A percentile compares a stretch with the other conserved stretches of the same genome.
These are phyloP conservation scores for Australoheros scitulus DNA, from an alignment of 2,113 vertebrate genomes.

Conservation along the genomic window DNA sequence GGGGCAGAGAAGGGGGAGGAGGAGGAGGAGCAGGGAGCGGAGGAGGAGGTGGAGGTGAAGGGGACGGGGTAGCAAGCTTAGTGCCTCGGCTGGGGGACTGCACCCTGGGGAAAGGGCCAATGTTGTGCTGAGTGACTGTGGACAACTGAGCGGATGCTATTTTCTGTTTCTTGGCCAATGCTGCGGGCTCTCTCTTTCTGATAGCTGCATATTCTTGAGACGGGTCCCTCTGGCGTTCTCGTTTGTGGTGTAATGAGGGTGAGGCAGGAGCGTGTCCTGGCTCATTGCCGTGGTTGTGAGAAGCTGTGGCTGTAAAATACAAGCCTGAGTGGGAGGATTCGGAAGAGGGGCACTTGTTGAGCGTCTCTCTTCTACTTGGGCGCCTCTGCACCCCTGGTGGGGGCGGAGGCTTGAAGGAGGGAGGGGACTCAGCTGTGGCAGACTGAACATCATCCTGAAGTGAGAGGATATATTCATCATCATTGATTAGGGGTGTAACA, in stretches of 20 bases:
- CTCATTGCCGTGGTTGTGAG: conserved; percentile 68
- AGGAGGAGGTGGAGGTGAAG: conserved; percentile 58
- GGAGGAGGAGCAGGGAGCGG: conserved; percentile 56
- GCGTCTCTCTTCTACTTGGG: conserved; percentile 69
- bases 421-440: conserved; percentile 81
- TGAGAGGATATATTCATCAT: conserved; percentile 70
- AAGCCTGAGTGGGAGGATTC: conserved; percentile 87
- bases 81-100: conserved; percentile 84
- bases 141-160: conserved; percentile 81
- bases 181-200: conserved; percentile 70
- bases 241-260: conserved; percentile 50
- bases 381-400: conserved; percentile 75
- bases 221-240: conserved; percentile 50
- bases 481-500: conserved; percentile 36
- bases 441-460: conserved; percentile 90
- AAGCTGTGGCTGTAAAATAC: conserved; percentile 83
- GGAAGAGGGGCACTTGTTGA: conserved; percentile 83
- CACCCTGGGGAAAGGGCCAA: conserved; percentile 93
- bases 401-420: conserved; percentile 85
- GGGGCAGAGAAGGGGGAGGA: conserved; percentile 47
- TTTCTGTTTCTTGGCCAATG: conserved; percentile 69
- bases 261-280: conserved; percentile 29
- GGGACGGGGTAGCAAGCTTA: conserved; percentile 52
- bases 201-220: conserved; percentile 60
- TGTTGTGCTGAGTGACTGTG: conserved; percentile 82